These are phyloP conservation scores for Chrysogorgia sp. DNA, from an alignment of 92 coral and sea anemone species.

Conservation along the genomic window DNA sequence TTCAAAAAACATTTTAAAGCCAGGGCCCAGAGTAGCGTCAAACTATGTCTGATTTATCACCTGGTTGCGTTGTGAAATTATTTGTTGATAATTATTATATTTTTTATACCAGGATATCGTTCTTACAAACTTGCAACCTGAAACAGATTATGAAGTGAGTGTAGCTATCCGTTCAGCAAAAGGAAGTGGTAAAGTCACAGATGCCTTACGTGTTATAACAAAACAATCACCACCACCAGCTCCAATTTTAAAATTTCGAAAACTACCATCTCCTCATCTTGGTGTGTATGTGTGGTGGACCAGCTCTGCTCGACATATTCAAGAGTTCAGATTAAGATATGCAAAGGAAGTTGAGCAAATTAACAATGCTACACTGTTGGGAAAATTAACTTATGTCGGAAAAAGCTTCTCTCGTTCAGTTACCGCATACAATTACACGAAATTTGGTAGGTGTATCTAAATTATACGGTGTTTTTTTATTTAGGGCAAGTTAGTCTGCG, in stretches of 20 bases:
- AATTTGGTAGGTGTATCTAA: slow-evolving; percentile 5
- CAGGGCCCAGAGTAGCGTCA: too few relatives aligned
- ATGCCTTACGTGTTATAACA: slow-evolving; percentile 4
- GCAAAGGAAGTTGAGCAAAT: slow-evolving; percentile 27
- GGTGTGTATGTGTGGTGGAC: slow-evolving; percentile 22
- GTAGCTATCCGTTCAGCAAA: slow-evolving; percentile 82
- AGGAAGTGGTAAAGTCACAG: slow-evolving; percentile 69
- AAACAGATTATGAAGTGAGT: slow-evolving; percentile 80
- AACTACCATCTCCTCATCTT: slow-evolving; percentile 34
- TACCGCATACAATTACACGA: slow-evolving; percentile 4
- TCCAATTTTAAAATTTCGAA: slow-evolving; percentile 2
- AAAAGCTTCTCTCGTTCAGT: slow-evolving; percentile 20
- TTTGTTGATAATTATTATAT: neutral
- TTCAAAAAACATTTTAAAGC: neutral
- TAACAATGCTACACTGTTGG: neutral
- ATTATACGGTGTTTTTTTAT: neutral
- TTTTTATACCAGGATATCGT: slow-evolving; percentile 49
- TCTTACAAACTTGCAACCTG: slow-evolving; percentile 71
- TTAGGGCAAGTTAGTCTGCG: neutral
- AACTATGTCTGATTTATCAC: too few relatives aligned
- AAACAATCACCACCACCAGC: slow-evolving; percentile 25
- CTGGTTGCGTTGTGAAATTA: too few relatives aligned
- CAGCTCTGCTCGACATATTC: slow-evolving; percentile 20
- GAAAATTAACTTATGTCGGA: neutral
- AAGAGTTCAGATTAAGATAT: slow-evolving; percentile 26